Base-by-base conservation (phyloP, 2,113 vertebrate species). In the Lasiurus cinereus region DNA sequence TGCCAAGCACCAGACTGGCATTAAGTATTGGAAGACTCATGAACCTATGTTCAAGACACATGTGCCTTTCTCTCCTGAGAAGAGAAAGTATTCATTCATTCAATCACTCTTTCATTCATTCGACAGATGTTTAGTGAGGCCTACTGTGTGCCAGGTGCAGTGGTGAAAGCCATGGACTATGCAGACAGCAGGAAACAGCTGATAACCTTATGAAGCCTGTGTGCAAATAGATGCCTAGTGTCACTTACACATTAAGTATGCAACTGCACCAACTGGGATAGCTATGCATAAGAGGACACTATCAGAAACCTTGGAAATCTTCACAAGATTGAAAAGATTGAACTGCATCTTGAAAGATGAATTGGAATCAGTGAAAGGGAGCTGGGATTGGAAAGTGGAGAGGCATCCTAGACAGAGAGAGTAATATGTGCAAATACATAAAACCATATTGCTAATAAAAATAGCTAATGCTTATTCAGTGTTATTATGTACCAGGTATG, bases 111-210 rank as follows among this genome's bases (percentile, higher is more conserved):
- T 12, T 69, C 48, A 59, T 12, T 85, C 31, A 64, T 33, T 86
- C 33, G 29, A 18, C 33, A 73, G 56, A 11, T 73, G 31, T 31
- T 91, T 56, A 83, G 16, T 66, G 29, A 43, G 39, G 10, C 59
- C 94, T 64, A 3, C 16, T 66, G 67, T 59, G 50, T 52, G 8
- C n/a, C 64, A 76, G 33, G 66, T 13, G 29, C 13, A 27, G 3
- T 48, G 6, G 69, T 78, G 52, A 82, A 86, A 96, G 22, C 3
- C 77, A 97, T 39, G 39, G 21, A 82, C 69, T 78, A 6, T n/a
- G 46, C 15, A 87, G 83, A 66, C 43, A 64, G 67, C 39, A 80
- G 19, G 13, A 50, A 72, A 46, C 2, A 77, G 13, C 82, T 73
- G 7, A 76, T 62, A 39, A 39, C 85, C 50, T 82, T 48, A 43